Base-by-base conservation (phyloP, 2,113 vertebrate species). In the Mugil cephalus region DNA sequence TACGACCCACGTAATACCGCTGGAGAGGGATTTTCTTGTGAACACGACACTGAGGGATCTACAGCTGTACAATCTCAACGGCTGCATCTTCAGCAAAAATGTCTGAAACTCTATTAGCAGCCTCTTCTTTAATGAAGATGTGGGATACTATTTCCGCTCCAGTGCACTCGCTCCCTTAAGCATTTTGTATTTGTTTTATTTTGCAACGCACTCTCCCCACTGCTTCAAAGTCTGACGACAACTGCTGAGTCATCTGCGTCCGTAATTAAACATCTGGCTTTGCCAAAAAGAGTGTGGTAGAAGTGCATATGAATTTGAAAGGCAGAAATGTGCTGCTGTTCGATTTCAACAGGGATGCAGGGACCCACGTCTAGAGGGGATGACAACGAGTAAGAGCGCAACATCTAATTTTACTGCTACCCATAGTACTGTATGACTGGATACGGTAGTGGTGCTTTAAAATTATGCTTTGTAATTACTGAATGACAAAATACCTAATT, bases 241-340 rank as follows among this genome's bases (percentile, higher is more conserved):
- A 51, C n/a, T 45, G 69, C 80, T 72, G 74, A 81, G 66, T 83
- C 77, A 83, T 75, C 74, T 63, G 24, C 52, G 5, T 18, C 51
- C 46, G 65, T 54, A 46, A 60, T 68, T 51, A 64, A 71, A 80
- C 42, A 67, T 60, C 35, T 45, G 21, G 15, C 5, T 35, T 24
- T 70, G 63, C 66, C 35, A 8, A n/a, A 36, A 42, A 38, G 12
- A 34, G 35, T 0, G 3, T 50, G 35, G 64, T 13, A 15, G 63
- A 24, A 6, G 2, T 11, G 11, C 6, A 8, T 4, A 10, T 6
- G 4, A 1, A n/a, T 38, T 40, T 36, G 38, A 42, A 12, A 10
- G 35, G 8, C 8, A 14, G 36, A 36, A 46, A 42, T 17, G 51
- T 63, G 62, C 50, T 17, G 14, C 30, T 56, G 13, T 36, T 59